Conservation (phyloP, 2,113 vertebrate genomes). For the Oncorhynchus clarkii region DNA sequence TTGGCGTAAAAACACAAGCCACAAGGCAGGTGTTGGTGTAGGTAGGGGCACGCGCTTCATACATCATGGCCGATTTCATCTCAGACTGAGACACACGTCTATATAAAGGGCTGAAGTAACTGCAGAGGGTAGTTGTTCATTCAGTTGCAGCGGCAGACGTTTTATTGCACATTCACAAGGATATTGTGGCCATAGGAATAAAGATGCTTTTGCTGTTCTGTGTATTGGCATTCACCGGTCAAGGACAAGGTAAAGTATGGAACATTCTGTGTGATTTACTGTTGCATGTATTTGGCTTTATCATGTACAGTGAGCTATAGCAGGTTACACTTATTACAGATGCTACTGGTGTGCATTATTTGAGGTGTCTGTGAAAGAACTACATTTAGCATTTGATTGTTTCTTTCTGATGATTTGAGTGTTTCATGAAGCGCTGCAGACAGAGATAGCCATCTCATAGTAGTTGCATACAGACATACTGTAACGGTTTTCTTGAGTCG, state of each 20-base stretch:
- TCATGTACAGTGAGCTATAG: background rate
- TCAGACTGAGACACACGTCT: conserved; percentile 22
- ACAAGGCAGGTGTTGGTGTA: conserved; percentile 2
- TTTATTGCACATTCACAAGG: background rate
- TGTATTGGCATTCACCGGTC: conserved; percentile 27
- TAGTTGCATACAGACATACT: no score
- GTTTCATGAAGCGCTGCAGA: no score
- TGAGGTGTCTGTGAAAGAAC: background rate
- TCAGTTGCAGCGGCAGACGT: conserved; percentile 5
- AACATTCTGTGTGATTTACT: background rate
- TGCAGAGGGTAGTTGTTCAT: background rate
- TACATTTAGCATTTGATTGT: background rate
- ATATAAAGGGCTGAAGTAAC: conserved; percentile 38
- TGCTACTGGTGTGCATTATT: background rate
- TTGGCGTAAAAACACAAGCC: background rate
- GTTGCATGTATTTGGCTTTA: background rate
- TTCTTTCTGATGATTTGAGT: background rate
- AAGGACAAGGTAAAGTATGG: conserved; percentile 58
- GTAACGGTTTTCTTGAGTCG: no score
- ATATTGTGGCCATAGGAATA: background rate
- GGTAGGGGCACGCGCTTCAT: conserved; percentile 8
- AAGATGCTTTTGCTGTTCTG: conserved; percentile 33
- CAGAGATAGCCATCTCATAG: no score
- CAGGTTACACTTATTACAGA: background rate
- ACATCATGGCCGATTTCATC: conserved; percentile 2